Evolutionary conservation across 2,888 invertebrate genomes (phyloP), one percentile per base, ranked within the genome.

Genomic region (Caenorhabditis wallacei): DNA sequence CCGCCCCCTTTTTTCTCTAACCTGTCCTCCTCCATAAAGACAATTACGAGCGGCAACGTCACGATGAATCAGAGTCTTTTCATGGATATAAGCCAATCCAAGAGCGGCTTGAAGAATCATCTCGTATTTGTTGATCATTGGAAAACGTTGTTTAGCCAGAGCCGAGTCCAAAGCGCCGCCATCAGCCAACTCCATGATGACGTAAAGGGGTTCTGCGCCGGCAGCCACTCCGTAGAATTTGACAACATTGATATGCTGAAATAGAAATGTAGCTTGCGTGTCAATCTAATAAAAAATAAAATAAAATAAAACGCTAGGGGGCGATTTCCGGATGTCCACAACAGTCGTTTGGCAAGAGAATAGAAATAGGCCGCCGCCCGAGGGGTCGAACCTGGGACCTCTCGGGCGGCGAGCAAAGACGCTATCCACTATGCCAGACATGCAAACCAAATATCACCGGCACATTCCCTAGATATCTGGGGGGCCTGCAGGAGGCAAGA

Each of bases 1-100:
- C 40, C 40, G 40, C 40, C 40, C 40, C 40, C 13, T 40, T 40
- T 40, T 11, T 40, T 4, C 35, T 16, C 37, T 11, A 4, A 75
- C 79, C 51, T 84, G 76, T 20, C 80, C 80, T 16, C 80, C 80
- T 13, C 84, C 84, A 61, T 66, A 78, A 26, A 86, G 57, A 48
- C 86, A 86, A 56, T 86, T 86, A 7, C 86, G 35, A 10, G 82
- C 80, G 1, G 86, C 86, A 26, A 84, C 71, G 24, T 85, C 85
- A 3, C 84, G 81, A 69, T 78, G 84, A 35, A 80, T 59, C 22
- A 78, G 54, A 18, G 53, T 24, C 35, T 76, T 83, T 16, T 71
- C 63, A 54, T 88, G 88, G 26, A 88, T 76, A 48, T 88, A 88
- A 30, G 88, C 85, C 24, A 88, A 30, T 4, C 88, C 89, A 16